phyloP scores from a whole-genome alignment of 2,797 vertebrate genomes.

The Notoglanidium macrostoma region DNA sequence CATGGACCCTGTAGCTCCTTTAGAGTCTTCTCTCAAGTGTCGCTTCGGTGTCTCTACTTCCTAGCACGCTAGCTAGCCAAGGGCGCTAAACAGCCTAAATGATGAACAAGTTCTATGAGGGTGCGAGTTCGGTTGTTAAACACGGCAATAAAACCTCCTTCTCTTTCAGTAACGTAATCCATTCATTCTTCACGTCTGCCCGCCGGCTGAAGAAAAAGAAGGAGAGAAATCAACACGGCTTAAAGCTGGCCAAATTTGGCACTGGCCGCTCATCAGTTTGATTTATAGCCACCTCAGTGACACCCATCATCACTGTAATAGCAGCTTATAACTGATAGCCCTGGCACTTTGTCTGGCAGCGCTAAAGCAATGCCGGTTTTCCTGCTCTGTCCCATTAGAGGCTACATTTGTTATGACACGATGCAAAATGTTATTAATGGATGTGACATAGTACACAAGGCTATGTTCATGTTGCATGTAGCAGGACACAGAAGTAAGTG shows the following conservation, averaged over 20 bases:
- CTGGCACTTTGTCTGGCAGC: constrained; percentile 35
- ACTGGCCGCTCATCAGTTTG: constrained; percentile 53
- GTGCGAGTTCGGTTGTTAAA: constrained; percentile 43
- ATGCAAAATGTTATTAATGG: constrained; percentile 49
- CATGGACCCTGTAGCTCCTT: background rate
- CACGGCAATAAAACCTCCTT: constrained; percentile 45
- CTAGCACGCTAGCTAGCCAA: constrained; percentile 6
- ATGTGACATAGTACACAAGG: constrained; percentile 11
- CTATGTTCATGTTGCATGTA: constrained; percentile 19
- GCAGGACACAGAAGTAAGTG: background rate
- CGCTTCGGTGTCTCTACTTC: background rate
- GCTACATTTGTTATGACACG: constrained; percentile 48
- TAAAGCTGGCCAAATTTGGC: constrained; percentile 48
- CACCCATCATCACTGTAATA: constrained; percentile 59
- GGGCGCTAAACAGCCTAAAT: constrained; percentile 18
- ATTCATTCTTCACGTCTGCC: constrained; percentile 48
- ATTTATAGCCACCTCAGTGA: constrained; percentile 52
- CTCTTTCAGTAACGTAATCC: constrained; percentile 47
- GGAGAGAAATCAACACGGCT: constrained; percentile 50
- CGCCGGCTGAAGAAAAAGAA: constrained; percentile 36
- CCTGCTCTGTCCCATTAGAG: constrained; percentile 38
- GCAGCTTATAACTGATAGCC: constrained; percentile 52
- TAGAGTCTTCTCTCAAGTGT: constrained; percentile 20
- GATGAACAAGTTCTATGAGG: constrained; percentile 40
- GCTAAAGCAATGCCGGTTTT: constrained; percentile 47